Base-by-base conservation (phyloP, 1,140 invertebrate species). In the Lepidurus apus region DNA sequence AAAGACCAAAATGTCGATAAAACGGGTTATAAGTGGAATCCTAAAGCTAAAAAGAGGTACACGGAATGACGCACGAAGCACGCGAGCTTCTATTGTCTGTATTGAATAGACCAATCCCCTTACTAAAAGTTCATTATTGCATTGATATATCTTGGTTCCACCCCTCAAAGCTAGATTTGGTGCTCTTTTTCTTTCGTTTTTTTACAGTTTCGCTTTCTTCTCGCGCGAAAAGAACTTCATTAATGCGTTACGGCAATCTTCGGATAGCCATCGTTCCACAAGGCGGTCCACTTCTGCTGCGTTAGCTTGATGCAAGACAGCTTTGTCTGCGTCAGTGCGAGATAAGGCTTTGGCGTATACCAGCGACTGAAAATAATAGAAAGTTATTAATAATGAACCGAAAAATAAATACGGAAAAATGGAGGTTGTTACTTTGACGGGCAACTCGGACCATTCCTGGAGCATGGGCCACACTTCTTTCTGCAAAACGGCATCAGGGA, bases 181-280 rank as follows among this genome's bases (percentile, higher is more conserved):
- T n/a, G n/a, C n/a, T 4, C 2, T 4, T 34, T 2, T 34, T 34
- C 1, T 26, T 26, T 26, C n/a, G 26, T 26, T 34, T 34, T 34
- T 17, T 65, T 17, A 65, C 53, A 65, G 21, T 17, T 65, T 65
- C 1, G 53, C 53, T 65, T 65, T 65, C 53, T 65, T 65, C 8
- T 65, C 53, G 8, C 53, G 53, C 3, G 53, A 83, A 81, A 88
- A 82, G 84, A 90, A 87, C 80, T 86, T 84, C 84, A 88, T 82
- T 78, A 90, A 84, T 81, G 89, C 85, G 82, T 87, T 83, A 81
- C 86, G 80, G 82, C 89, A 88, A 83, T 92, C 91, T 76, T 88
- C 85, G 0, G 88, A 89, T 76, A 87, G 85, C 89, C 89, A 91
- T 43, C 90, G 83, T 76, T 89, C 87, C 26, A 86, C 83, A 17